Evolutionary conservation across 2,888 invertebrate genomes (phyloP).

Genomic region (Priocnemis perturbator): DNA sequence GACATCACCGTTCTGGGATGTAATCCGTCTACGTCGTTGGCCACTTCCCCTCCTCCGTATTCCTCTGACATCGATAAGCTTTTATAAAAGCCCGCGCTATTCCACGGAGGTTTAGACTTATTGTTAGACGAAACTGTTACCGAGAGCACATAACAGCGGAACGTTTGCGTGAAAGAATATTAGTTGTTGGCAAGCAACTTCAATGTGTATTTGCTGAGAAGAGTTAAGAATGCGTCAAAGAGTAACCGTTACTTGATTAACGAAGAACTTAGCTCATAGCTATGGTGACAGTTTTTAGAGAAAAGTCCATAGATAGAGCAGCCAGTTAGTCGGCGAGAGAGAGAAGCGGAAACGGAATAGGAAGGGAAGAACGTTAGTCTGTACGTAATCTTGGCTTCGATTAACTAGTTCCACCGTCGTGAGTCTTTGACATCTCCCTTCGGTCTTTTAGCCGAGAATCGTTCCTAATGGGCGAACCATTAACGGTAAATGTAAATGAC

Average conservation of each 20-base stretch:
- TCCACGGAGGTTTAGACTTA: constrained; percentile 41
- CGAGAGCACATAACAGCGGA: constrained; percentile 19
- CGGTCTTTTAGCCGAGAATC: constrained; percentile 39
- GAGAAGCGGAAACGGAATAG: background rate
- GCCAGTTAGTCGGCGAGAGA: background rate
- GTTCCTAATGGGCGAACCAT: constrained; percentile 43
- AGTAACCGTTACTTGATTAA: no score
- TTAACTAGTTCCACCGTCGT: constrained; percentile 20
- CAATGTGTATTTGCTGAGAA: no score
- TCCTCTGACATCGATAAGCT: constrained; percentile 42
- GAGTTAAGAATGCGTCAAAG: no score
- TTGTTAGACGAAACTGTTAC: constrained; percentile 34
- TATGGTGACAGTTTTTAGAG: background rate
- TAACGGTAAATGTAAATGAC: constrained; percentile 35
- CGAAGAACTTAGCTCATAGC: no score
- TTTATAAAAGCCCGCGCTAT: constrained; percentile 31
- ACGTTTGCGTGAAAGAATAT: constrained; percentile 3
- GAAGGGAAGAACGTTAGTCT: constrained; percentile 29
- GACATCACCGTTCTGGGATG: constrained; percentile 39
- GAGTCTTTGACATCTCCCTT: constrained; percentile 37
- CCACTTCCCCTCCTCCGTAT: no score
- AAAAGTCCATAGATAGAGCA: background rate
- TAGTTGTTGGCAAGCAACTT: no score
- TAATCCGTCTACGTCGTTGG: constrained; percentile 45
- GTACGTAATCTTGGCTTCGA: constrained; percentile 33